These are phyloP conservation scores for Lepilemur septentrionalis DNA, from an alignment of 2,797 vertebrate species.

Conservation along the genomic window DNA sequence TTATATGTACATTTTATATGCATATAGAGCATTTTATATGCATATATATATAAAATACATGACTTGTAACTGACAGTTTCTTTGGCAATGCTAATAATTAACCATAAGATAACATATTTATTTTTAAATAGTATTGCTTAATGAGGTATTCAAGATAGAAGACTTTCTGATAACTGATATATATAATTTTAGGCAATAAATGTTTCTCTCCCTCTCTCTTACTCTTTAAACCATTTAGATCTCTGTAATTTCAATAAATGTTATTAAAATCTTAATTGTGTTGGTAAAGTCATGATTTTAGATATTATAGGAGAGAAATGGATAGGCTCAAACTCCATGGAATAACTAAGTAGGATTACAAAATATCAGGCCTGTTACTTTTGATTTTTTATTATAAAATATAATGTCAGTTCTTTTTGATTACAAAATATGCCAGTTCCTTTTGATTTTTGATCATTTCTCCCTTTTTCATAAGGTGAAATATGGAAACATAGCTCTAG, in stretches of 20 bases:
- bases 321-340: not conserved
- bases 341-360: not conserved
- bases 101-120: not conserved
- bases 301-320: not conserved
- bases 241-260: not conserved
- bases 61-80: not conserved
- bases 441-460: not conserved
- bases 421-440: not conserved
- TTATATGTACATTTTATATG: not conserved
- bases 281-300: not conserved
- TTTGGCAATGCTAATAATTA: not conserved
- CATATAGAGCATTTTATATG: rapidly evolving
- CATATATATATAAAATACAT: not conserved
- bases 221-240: not conserved
- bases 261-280: not conserved
- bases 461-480: not conserved
- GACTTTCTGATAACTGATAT: not conserved
- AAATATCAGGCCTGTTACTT: not conserved
- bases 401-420: not conserved
- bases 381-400: not conserved
- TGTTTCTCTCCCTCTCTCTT: not conserved
- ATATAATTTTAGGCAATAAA: not conserved
- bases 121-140: not conserved
- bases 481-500: slow-evolving; percentile 10
- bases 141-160: not conserved